Percentiles rank a stretch among this genome's conserved stretches.
Evolutionary conservation across 1,140 invertebrate species (phyloP).

Genomic region (Sitobion miscanthi): DNA sequence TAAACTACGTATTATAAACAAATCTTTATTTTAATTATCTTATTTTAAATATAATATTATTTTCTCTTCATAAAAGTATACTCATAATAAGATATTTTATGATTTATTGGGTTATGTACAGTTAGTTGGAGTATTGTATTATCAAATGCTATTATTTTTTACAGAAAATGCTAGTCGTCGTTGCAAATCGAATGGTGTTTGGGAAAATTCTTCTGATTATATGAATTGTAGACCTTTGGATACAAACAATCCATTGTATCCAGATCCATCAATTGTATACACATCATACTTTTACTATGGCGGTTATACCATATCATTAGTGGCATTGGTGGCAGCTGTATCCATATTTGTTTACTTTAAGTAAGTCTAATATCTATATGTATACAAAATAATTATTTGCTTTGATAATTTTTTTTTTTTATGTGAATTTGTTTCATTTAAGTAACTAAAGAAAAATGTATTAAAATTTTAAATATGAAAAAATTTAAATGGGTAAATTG

Average conservation of each 20-base stretch:
- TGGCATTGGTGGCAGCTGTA: conserved; percentile 77
- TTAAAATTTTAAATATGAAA: background rate
- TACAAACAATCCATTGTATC: conserved; percentile 56
- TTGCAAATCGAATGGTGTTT: conserved; percentile 73
- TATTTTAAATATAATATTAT: background rate
- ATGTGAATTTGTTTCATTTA: background rate
- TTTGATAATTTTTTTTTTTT: background rate
- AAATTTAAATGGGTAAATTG: too few species aligned
- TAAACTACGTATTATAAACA: too few species aligned
- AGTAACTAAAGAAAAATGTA: background rate
- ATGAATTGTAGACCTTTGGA: conserved; percentile 58
- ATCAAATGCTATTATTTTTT: conserved; percentile 61
- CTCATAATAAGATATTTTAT: background rate
- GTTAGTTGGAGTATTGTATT: background rate
- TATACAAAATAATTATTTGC: background rate
- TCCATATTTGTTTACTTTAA: conserved; percentile 85
- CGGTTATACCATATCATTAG: conserved; percentile 78
- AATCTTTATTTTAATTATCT: background rate
- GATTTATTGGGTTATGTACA: background rate
- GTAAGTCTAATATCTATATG: conserved; percentile 66
- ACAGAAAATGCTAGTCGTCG: conserved; percentile 79
- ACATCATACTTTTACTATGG: conserved; percentile 75
- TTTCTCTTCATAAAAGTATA: background rate
- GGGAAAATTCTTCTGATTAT: conserved; percentile 75
- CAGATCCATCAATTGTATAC: conserved; percentile 66